Evolutionary conservation across 2,113 vertebrate genomes (phyloP).

Genomic region (Urocynchramus pylzowi): DNA sequence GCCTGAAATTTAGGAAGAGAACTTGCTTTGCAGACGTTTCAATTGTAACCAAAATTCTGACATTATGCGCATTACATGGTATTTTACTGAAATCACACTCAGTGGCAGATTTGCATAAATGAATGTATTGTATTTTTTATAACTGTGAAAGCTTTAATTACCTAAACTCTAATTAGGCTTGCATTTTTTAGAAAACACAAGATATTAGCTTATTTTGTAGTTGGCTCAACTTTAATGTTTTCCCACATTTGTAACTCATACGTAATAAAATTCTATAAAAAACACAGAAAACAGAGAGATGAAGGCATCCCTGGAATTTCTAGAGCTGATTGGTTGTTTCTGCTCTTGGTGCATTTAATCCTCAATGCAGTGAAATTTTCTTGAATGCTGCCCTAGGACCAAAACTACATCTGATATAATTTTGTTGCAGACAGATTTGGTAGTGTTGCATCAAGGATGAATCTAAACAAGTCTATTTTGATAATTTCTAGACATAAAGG

Average conservation of each 20-base stretch:
- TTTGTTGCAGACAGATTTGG: background rate
- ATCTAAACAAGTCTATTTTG: background rate
- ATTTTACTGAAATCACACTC: constrained; percentile 64
- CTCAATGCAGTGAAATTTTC: background rate
- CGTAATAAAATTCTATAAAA: constrained; percentile 48
- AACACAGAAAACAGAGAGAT: constrained; percentile 25
- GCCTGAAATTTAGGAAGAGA: constrained; percentile 21
- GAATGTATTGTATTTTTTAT: constrained; percentile 67
- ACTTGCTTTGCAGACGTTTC: constrained; percentile 54
- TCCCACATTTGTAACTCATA: constrained; percentile 52
- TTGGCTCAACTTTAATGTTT: constrained; percentile 65
- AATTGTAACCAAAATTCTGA: constrained; percentile 51
- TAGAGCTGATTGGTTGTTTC: constrained; percentile 25
- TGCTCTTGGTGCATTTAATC: background rate
- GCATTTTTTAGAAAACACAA: constrained; percentile 67
- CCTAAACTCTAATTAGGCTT: constrained; percentile 72
- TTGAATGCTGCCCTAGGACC: background rate
- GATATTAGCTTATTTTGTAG: constrained; percentile 68
- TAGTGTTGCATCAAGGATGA: background rate
- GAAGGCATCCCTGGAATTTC: constrained; percentile 37
- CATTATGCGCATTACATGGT: constrained; percentile 56
- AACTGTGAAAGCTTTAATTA: constrained; percentile 71
- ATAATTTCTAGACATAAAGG: background rate
- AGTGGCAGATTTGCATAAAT: constrained; percentile 68
- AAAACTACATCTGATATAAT: background rate